Conservation (phyloP, 2,888 invertebrate genomes). For the Gari tellinella region DNA sequence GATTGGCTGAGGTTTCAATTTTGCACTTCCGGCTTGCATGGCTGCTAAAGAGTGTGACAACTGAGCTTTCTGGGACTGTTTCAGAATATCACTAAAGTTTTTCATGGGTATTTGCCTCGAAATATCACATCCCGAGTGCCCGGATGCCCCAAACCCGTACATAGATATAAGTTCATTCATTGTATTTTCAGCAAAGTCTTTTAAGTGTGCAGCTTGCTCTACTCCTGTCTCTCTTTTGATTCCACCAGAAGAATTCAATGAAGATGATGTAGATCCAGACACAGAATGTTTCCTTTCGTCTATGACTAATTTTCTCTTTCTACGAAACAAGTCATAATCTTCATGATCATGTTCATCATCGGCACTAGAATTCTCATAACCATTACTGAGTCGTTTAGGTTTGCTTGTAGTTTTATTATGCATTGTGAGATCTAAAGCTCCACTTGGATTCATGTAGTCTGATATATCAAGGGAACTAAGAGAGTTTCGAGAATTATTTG, state of each 20-base stretch:
- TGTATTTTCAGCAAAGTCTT: slow-evolving; percentile 92
- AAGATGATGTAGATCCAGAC: slow-evolving; percentile 5
- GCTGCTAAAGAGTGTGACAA: not conserved
- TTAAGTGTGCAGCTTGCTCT: slow-evolving; percentile 83
- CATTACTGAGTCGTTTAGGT: slow-evolving; percentile 2
- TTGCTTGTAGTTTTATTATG: slow-evolving; percentile 10
- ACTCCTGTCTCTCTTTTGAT: slow-evolving; percentile 13
- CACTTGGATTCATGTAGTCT: slow-evolving; percentile 13
- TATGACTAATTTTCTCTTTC: slow-evolving; percentile 40
- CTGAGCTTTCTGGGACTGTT: slow-evolving; percentile 11
- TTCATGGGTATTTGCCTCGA: slow-evolving; percentile 88
- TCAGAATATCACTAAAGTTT: slow-evolving; percentile 88
- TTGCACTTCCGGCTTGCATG: not conserved
- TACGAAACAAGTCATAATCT: slow-evolving; percentile 36
- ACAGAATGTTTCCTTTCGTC: slow-evolving; percentile 23
- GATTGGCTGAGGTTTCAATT: not conserved
- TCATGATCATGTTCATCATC: slow-evolving; percentile 56
- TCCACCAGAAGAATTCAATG: slow-evolving; percentile 1
- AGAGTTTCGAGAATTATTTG: slow-evolving; percentile 36
- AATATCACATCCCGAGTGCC: slow-evolving; percentile 81
- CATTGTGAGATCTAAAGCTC: slow-evolving; percentile 56
- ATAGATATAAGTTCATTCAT: slow-evolving; percentile 92
- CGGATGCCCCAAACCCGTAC: slow-evolving; percentile 90
- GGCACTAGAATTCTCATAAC: slow-evolving; percentile 32
- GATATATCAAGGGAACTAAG: slow-evolving; percentile 6